Base-by-base conservation (phyloP, 1,140 invertebrate genomes). In the Drosophila kanapiae region DNA sequence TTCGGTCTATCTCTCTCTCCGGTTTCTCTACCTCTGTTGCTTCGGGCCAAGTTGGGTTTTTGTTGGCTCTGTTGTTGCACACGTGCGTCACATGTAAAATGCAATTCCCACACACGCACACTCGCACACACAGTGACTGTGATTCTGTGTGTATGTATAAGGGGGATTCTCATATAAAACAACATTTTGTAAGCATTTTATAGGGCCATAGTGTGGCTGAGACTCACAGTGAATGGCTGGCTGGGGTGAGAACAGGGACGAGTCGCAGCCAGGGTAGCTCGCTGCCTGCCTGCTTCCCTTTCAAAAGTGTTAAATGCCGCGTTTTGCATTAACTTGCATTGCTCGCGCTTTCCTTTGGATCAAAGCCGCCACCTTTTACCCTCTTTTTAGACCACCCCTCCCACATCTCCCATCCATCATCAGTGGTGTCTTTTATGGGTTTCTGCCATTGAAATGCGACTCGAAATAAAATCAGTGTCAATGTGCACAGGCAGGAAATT, bases 101-200 rank as follows among this genome's bases (percentile, higher is more conserved):
- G 80, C 80, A 88, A 79, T 64, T 75, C 81, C 77, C 75, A 61
- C 49, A 68, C 59, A 61, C 48, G 60, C 37, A 49, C 75, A 51
- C 31, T 45, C 38, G 47, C 51, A 54, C 43, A 60, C 40, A 63
- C 58, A 43, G 33, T 18, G 16, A 54, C 40, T 45, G 47, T 10
- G 33, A 56, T 56, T 56, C 53, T 40, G 47, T 58, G 48, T 35
- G n/a, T 53, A 27, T 54, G 23, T 48, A 31, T 42, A 27, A 16
- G 54, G 51, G 53, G 61, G 57, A 61, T 59, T 77, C 65, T 68
- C 67, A 69, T 90, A 88, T 88, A 88, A 90, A 88, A 90, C 85
- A 88, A 90, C 84, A 88, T 88, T 88, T 88, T 88, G 84, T 88
- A 90, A 88, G 84, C 84, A 88, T 84, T 88, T 88, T 87, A 87